Percentiles rank a stretch among this genome's conserved stretches.
Evolutionary conservation across 2,888 invertebrate genomes (phyloP).

Genomic region (Nudaria mundana): DNA sequence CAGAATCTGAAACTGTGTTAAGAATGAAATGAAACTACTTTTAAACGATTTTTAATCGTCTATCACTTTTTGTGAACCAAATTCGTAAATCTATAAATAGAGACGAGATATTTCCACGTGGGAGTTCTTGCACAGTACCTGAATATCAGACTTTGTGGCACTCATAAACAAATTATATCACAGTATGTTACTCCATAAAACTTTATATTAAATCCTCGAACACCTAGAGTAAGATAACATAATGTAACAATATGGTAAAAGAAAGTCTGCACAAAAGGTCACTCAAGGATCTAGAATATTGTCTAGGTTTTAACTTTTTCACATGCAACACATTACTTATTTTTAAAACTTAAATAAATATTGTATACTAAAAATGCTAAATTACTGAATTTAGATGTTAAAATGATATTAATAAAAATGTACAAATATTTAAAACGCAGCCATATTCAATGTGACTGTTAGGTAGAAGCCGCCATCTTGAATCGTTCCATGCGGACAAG

Average conservation of each 20-base stretch:
- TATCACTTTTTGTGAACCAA: conserved; percentile 66
- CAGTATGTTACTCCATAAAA: conserved; percentile 50
- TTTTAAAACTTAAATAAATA: conserved; percentile 57
- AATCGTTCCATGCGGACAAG: conserved; percentile 70
- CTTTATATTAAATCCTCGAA: conserved; percentile 43
- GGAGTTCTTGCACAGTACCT: conserved; percentile 74
- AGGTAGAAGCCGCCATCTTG: conserved; percentile 76
- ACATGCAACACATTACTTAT: conserved; percentile 63
- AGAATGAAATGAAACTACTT: conserved; percentile 3
- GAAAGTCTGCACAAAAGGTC: conserved; percentile 75
- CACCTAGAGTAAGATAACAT: conserved; percentile 40
- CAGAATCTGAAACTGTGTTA: background rate
- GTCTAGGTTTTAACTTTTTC: conserved; percentile 59
- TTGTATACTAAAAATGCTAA: conserved; percentile 50
- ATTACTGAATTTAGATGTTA: conserved; percentile 46
- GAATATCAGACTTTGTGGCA: conserved; percentile 64
- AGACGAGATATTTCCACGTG: conserved; percentile 79
- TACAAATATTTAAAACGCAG: conserved; percentile 59
- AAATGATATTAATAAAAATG: conserved; percentile 49
- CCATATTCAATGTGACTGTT: conserved; percentile 68
- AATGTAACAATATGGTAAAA: conserved; percentile 74
- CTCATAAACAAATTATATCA: conserved; percentile 66
- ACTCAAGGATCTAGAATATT: conserved; percentile 72
- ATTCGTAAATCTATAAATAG: conserved; percentile 75
- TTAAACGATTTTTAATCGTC: conserved; percentile 43